Evolutionary conservation across 2,888 invertebrate species (phyloP).

Genomic region (Rutpela maculata): DNA sequence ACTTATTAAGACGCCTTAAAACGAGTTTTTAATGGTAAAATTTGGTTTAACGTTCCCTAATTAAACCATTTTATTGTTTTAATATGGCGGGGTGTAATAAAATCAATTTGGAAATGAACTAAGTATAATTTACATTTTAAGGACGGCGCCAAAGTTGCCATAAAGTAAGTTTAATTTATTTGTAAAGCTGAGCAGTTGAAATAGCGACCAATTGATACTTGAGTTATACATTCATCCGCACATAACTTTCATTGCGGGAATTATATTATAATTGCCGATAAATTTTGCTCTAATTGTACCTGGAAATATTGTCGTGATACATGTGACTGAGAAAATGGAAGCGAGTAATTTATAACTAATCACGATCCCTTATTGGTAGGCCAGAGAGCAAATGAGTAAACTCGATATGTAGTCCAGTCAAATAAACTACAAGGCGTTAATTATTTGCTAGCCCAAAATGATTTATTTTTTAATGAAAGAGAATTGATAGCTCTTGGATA

Average conservation of each 20-base stretch:
- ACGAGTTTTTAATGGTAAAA: constrained; percentile 23
- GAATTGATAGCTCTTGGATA: too few species aligned
- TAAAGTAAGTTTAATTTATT: constrained; percentile 26
- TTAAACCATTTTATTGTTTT: constrained; percentile 31
- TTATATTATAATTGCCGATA: neutral
- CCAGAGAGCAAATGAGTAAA: neutral
- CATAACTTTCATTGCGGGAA: constrained; percentile 8
- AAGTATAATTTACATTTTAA: constrained; percentile 29
- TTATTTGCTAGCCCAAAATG: too few species aligned
- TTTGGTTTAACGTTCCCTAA: constrained; percentile 27
- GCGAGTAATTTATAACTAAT: neutral
- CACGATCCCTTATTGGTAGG: neutral
- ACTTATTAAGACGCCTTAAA: constrained; percentile 31
- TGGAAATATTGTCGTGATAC: neutral
- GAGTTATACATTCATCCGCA: constrained; percentile 10
- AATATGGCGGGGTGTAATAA: constrained; percentile 25
- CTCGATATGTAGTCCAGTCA: neutral
- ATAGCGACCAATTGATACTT: constrained; percentile 19
- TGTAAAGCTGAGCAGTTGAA: constrained; percentile 17
- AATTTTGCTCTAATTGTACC: constrained; percentile 4
- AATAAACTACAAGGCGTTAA: too few species aligned
- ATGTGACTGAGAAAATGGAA: neutral
- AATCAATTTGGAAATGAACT: constrained; percentile 31
- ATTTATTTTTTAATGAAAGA: too few species aligned
- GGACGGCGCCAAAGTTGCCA: constrained; percentile 21